Base-by-base conservation (phyloP, 2,888 invertebrate species). In the Osedax fenrisi region DNA sequence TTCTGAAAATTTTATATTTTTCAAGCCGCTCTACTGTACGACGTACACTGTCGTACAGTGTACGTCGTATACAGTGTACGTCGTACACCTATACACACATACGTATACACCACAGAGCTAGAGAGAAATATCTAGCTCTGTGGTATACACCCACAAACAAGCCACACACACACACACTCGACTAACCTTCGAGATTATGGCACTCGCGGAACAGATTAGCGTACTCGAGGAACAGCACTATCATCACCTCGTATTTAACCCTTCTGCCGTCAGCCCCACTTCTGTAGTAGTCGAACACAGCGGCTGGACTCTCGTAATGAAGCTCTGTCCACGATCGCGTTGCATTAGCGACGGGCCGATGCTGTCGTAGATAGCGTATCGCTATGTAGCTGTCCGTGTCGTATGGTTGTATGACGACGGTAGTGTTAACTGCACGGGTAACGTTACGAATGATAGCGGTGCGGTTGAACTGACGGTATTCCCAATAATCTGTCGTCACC, bases 401-500 rank as follows among this genome's bases (percentile, higher is more conserved):
- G 5, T 67, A 59, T 2, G 81, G 81, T 5, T 76, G 23, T 3
- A 77, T 75, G 2, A 80, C 56, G 10, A 75, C 64, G 3, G 78
- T 78, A n/a, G 76, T 76, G 41, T 79, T 78, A 26, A 78, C 72
- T 25, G 74, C 73, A 3, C 59, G 66, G 17, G 10, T 41, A 3
- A 81, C 62, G 1, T 76, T 74, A 22, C 76, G 59, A 21, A 78
- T 77, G 23, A 81, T 70, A 62, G 76, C 70, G 1, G 77, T 77
- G 24, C 76, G 74, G 69, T 80, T 75, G 75, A 81, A 81, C 1
- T 79, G 78, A 25, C 81, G 75, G 72, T 81, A 81, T 75, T 81
- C 80, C 82, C 82, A 82, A 75, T 82, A 81, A 72, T 82, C 81
- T 1, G 82, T 82, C n/a, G 79, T 74, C 25, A 82, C 75, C 21